These are phyloP conservation scores for Lophura nycthemera DNA, from an alignment of 2,113 vertebrate species.

Conservation along the genomic window DNA sequence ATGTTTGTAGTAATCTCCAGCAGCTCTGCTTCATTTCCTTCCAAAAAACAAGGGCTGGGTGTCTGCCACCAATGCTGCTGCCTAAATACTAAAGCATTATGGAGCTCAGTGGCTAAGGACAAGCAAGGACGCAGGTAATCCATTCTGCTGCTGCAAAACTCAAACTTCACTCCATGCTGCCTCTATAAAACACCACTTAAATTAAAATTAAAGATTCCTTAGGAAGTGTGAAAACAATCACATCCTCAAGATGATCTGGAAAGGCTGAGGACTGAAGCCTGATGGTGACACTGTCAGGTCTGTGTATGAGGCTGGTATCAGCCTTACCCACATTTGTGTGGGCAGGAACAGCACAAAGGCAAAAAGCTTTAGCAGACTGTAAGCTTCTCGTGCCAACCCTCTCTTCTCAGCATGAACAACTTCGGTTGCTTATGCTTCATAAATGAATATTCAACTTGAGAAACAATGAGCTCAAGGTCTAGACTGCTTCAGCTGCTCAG, in stretches of 20 bases:
- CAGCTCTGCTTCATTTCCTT: not conserved
- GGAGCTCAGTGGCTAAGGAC: conserved; percentile 36
- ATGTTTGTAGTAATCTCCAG: not conserved
- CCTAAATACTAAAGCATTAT: not conserved
- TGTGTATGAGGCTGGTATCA: not conserved
- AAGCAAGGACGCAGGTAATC: conserved; percentile 49
- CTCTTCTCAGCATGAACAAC: not conserved
- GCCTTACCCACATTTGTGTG: not conserved
- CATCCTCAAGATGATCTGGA: not conserved
- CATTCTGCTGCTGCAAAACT: not conserved
- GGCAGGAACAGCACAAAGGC: not conserved
- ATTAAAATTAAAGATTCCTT: not conserved
- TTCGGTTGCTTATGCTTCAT: not conserved
- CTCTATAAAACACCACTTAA: not conserved
- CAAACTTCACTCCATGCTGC: not conserved
- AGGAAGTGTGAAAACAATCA: not conserved
- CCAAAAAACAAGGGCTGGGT: not conserved
- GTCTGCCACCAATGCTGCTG: not conserved
- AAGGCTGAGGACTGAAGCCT: not conserved
- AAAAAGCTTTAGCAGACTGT: not conserved
- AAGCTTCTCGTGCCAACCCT: not conserved
- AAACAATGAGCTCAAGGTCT: not conserved
- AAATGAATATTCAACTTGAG: not conserved
- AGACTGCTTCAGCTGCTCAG: not conserved
- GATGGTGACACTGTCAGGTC: not conserved